Evolutionary conservation across 1,140 invertebrate genomes (phyloP), one percentile per base, ranked within the genome.

Genomic region (Druon quercuslanigerum): DNA sequence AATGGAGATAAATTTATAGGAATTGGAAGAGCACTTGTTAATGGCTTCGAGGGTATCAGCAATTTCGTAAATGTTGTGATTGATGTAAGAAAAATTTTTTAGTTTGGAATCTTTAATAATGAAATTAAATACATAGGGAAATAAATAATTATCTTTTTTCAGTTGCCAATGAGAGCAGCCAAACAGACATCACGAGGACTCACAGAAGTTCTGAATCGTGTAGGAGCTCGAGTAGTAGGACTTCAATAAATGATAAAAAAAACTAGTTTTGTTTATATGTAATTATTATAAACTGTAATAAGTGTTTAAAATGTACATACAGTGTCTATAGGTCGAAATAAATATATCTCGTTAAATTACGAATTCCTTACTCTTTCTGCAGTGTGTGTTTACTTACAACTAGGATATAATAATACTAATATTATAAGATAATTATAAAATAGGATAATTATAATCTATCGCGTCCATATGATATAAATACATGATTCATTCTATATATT

Each of bases 11-110:
- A 92, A 80, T 93, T 94, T 72, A 91, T 91, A 14, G 85, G 85
- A 14, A 82, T 94, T 9, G 93, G 93, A 8, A 91, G 90, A 80
- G 92, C 92, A 4, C 73, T 95, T 1, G 93, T 95, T 2, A 89
- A 87, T 11, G 92, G 93, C 11, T 92, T 93, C 25, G 93, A 94
- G 80, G 91, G 91, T 4, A 72, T 95, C 4, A 93, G 94, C 5
- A 94, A 94, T 82, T 90, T 94, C 51, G 73, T 93, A 50, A 93
- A 93, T 81, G 82, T 80, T 14, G 75, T 92, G 3, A 85, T 93
- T 73, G 90, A 92, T 74, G 93, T 93, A 82, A 92, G 92, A 90
- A 72, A 12, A 50, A 11, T 46, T 8, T 11, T 46, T 11, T 46
- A 46, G 40, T 46, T 75, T 19, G 51, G 54, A 52, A 52, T 19